Conservation (phyloP, 2,113 vertebrate genomes). For the Tachysurus vachellii region DNA sequence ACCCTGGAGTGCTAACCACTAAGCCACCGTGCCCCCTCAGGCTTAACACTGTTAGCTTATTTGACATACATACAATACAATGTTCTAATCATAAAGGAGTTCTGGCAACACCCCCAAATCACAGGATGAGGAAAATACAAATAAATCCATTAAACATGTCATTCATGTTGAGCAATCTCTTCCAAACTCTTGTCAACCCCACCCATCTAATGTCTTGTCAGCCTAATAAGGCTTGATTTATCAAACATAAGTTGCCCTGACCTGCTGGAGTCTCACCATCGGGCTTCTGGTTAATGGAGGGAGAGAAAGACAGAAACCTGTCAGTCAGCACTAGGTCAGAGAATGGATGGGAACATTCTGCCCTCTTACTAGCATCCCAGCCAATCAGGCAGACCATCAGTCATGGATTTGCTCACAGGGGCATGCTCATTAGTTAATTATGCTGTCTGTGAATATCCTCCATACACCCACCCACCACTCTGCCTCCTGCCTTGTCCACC, state of each 20-base stretch:
- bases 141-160: background rate
- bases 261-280: slow-evolving; percentile 5
- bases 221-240: slow-evolving; percentile 39
- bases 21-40: too few relatives aligned
- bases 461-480: slow-evolving; percentile 4
- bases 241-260: slow-evolving; percentile 16
- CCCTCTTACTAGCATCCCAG: slow-evolving; percentile 38
- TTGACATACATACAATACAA: background rate
- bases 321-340: slow-evolving; percentile 37
- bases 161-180: slow-evolving; percentile 19
- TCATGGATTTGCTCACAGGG: slow-evolving; percentile 41
- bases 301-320: slow-evolving; percentile 40
- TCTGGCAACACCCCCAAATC: background rate
- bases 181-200: slow-evolving; percentile 21
- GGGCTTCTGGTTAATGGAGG: slow-evolving; percentile 42
- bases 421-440: slow-evolving; percentile 58
- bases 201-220: slow-evolving; percentile 32
- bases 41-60: background rate
- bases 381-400: slow-evolving; percentile 49
- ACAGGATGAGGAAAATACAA: background rate
- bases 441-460: slow-evolving; percentile 45
- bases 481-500: slow-evolving; percentile 40
- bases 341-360: slow-evolving; percentile 42
- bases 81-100: background rate
- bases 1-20: too few relatives aligned